These are phyloP conservation scores for Cladopsammia gracilis DNA, from an alignment of 64 coral and sea anemone species.

Conservation along the genomic window DNA sequence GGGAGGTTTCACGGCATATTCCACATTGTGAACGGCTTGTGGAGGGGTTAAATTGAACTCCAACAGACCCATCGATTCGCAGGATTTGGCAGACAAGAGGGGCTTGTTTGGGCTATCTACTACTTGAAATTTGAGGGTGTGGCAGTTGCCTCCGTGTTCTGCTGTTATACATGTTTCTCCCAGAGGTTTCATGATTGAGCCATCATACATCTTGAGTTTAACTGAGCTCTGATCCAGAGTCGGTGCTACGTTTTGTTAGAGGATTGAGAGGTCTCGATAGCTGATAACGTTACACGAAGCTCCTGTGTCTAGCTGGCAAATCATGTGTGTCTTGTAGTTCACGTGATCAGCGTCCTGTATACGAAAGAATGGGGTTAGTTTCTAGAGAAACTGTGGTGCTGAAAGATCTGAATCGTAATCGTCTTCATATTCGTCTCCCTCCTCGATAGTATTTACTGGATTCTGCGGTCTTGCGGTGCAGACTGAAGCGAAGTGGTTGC, in stretches of 20 bases:
- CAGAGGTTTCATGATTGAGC: conserved; percentile 14
- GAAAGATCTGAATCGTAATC: conserved; percentile 7
- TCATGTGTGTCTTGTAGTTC: background rate
- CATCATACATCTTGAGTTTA: conserved; percentile 44
- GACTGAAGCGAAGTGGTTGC: too few species aligned
- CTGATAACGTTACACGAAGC: conserved; percentile 17
- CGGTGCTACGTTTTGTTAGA: conserved; percentile 48
- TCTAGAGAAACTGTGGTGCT: conserved; percentile 14
- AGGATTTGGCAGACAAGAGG: conserved; percentile 43
- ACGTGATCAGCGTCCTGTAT: conserved; percentile 15
- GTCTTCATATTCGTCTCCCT: too few species aligned
- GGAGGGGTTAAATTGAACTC: too few species aligned
- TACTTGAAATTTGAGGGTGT: conserved; percentile 62
- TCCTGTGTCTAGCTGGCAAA: conserved; percentile 9
- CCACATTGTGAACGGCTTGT: too few species aligned
- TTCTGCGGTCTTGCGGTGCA: too few species aligned
- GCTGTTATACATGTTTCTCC: conserved; percentile 37
- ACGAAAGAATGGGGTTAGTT: conserved; percentile 54
- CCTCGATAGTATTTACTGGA: background rate
- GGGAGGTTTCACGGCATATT: too few species aligned
- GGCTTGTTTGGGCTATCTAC: conserved; percentile 37
- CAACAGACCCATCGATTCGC: too few species aligned
- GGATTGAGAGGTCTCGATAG: conserved; percentile 42
- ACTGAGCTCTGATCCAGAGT: conserved; percentile 36
- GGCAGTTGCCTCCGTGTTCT: conserved; percentile 22